Evolutionary conservation across 1,140 invertebrate species (phyloP), one percentile per base, ranked within the genome.

Genomic region (Drosophila nasuta): DNA sequence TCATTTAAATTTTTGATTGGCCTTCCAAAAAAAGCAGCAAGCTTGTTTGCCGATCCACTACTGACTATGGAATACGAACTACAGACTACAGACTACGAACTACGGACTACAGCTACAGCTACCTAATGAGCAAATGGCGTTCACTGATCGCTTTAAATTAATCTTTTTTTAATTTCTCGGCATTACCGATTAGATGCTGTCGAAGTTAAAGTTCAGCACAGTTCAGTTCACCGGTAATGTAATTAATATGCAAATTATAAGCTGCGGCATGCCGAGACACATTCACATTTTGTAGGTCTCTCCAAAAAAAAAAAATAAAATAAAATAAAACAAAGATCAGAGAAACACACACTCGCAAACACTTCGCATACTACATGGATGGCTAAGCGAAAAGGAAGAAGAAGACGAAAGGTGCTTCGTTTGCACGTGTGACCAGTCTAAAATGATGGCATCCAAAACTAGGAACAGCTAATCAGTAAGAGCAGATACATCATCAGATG

Each of bases 1-100:
- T 89, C 78, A 89, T 89, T 89, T 89, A 85, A 89, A 89, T 89
- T 89, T 89, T 89, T 89, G 85, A 89, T 89, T 89, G 85, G 85
- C 81, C 88, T 83, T 77, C 79, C 79, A 66, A 75, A 75, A 75
- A 38, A 54, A 58, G 45, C 7, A 78, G 63, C 59, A 67, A 82
- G 79, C 83, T 87, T 58, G 82, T 88, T 85, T 85, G 77, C 48
- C 49, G 82, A 87, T 87, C 79, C 83, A 45, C 33, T 41, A 41
- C 67, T 20, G 78, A 58, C 62, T 62, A 30, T 35, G 43, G 30
- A 33, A 11, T 20, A 10, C 28, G n/a, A 28, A 35, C 5, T 15
- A 11, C 20, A 30, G 43, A 38, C 15, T 4, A 20, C 15, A 8
- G 45, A 33, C 38, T 33, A 60, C 64, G 35, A 25, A 35, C 5